Evolutionary conservation across 30 jellyfish, hydroid and myxozoan species (phyloP), one percentile per base, ranked within the genome.

Genomic region (Catostylus mosaicus): DNA sequence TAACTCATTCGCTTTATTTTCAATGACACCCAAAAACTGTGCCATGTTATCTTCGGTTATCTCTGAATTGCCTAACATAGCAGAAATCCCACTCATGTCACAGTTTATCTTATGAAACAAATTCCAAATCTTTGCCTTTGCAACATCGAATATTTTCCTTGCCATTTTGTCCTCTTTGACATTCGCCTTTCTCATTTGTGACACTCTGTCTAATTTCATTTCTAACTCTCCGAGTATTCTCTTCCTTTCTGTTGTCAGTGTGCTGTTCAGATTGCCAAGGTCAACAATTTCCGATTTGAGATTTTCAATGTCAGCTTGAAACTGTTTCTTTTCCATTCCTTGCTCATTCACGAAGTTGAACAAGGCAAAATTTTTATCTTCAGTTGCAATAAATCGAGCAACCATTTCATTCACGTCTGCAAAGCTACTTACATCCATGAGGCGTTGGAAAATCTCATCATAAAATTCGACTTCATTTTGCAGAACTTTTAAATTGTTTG

Each of bases 341-440:
- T 94, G 99, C 32, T 94, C 96, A 33, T 94, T 88, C 18, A 94
- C 97, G 79, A 67, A 94, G 77, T 62, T 88, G 63, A 87, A 94
- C 89, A 94, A 11, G 16, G 99, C 97, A 52, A 94, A 94, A 30
- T 87, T 87, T 56, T 67, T 61, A 38, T 94, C 96, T 46, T 94
- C 99, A 3, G 74, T 77, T 32, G 69, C 84, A 43, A 87, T 77
- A 83, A 52, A 94, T 29, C 60, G 89, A 18, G 50, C 54, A 30
- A 94, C 97, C 96, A 94, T 94, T 23, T 83, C 83, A 52, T 88
- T 95, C 5, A 87, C 80, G 45, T 94, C 85, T 3, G 40, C 31
- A 50, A 59, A 68, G 1, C 94, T 87, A 61, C 97, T 89, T 31
- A 94, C 99, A 51, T 87, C 97, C 48, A 66, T 50, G 47, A 93